Evolutionary conservation across 2,888 invertebrate genomes (phyloP), one percentile per base, ranked within the genome.

Genomic region (Cistogaster globosa): DNA sequence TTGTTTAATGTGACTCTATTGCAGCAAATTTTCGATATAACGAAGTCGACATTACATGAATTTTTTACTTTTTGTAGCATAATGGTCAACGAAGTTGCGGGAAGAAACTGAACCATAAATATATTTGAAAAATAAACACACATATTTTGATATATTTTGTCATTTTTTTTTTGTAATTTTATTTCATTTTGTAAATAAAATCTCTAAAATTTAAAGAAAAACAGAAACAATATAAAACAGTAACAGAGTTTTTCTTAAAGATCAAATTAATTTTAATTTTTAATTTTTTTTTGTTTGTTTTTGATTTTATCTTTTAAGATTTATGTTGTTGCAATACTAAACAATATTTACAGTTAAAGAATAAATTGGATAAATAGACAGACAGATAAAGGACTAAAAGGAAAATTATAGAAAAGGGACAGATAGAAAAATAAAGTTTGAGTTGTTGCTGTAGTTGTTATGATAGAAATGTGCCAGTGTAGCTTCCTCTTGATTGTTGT

Each of bases 401-500:
- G 63, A 51, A 63, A 36, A 18, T 48, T 45, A 20, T 20, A 42
- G 58, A 16, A n/a, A 8, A 32, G 16, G 7, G 20, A 63, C 0
- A 63, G 58, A 58, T n/a, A 12, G 62, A 63, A 57, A 51, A 20
- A 1, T 8, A 53, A n/a, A 22, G 62, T 22, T 63, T 48, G 58
- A 69, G 57, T 36, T 57, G 51, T 36, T 57, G 48, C 16, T 12
- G n/a, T 32, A 62, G 71, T 55, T 82, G 72, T 67, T 83, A 68
- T 71, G 26, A 32, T 78, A 63, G 51, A 38, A 76, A 26, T 51
- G 88, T 89, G 88, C 89, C 71, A 62, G 51, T 88, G 87, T 87
- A 75, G 71, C 42, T 69, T 88, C 67, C 69, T 77, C 75, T 69
- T 78, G 79, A 79, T 83, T 84, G 78, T 77, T 88, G 87, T 83